Evolutionary conservation across 1,140 invertebrate genomes (phyloP), one percentile per base, ranked within the genome.

Genomic region (Brachionus sp.): DNA sequence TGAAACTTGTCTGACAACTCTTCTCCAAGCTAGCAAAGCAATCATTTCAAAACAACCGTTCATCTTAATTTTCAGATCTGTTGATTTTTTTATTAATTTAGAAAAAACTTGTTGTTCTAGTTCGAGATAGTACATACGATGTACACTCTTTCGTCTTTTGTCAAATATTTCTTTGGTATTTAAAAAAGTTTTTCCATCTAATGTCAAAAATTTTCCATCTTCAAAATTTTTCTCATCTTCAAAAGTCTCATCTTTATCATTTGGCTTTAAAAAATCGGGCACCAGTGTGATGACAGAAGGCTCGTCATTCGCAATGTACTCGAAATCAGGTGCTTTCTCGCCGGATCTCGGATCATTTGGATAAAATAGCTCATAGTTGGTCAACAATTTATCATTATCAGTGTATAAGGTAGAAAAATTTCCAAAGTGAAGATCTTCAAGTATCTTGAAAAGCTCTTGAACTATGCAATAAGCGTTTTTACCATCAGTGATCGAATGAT

Each of bases 401-500:
- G 29, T 33, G 5, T 33, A 0, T n/a, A 12, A 5, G 0, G 10
- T n/a, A 13, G 0, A 68, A n/a, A 29, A 0, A 13, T n/a, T 68
- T 64, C 12, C 19, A 6, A 7, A 13, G 35, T 33, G 6, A 3
- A 33, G 5, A 5, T 68, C 13, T 35, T 68, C 64, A 12, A 68
- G 35, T 33, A 68, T n/a, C 4, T 35, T 33, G 13, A 68, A 68
- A 33, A 68, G 64, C 33, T 68, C 64, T 29, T 68, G 25, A 10
- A 68, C 33, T 33, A 68, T 12, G 29, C 25, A 25, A 35, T 33
- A 33, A 7, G 25, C 33, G 29, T 68, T 68, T 29, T 25, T 33
- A 16, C 64, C 64, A 68, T 68, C 64, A n/a, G 64, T 33, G 23
- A 68, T 68, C 9, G 64, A 29, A 68, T 68, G 64, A 68, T 68